A percentile compares a stretch with the other conserved stretches of the same genome.
Conservation (phyloP, 2,113 vertebrate genomes). For the Syngnathus scovelli region DNA sequence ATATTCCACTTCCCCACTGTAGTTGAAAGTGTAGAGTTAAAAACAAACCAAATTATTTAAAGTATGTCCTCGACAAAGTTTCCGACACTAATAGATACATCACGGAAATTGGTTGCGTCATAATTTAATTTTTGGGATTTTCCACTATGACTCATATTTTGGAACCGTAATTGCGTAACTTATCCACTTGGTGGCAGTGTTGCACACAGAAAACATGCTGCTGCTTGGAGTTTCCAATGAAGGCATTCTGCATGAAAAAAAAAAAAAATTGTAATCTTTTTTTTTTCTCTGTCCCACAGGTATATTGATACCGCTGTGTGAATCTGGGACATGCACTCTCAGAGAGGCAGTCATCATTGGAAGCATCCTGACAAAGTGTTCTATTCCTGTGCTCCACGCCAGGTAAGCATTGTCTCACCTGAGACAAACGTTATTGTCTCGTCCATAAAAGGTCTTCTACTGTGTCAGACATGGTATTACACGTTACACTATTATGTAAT, state of each 20-base stretch:
- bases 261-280: not conserved
- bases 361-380: slow-evolving; percentile 93
- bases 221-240: too few species aligned
- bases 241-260: not conserved
- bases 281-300: slow-evolving; percentile 60
- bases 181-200: slow-evolving; percentile 47
- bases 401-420: slow-evolving; percentile 71
- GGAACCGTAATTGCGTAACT: not conserved
- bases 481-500: not conserved
- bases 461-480: not conserved
- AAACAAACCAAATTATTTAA: not conserved
- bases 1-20: not conserved
- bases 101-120: not conserved
- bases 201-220: slow-evolving; percentile 3
- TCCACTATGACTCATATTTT: not conserved
- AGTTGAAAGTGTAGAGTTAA: not conserved
- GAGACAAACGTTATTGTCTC: not conserved
- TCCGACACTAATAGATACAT: not conserved
- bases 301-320: slow-evolving; percentile 91
- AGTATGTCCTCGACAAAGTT: not conserved
- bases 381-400: slow-evolving; percentile 92
- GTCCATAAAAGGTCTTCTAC: not conserved
- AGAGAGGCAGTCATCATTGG: slow-evolving; percentile 93
- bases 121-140: not conserved
- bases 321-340: slow-evolving; percentile 91